phyloP scores from a whole-genome alignment of 1,140 invertebrate species.

The Drosophila rhopaloa region DNA sequence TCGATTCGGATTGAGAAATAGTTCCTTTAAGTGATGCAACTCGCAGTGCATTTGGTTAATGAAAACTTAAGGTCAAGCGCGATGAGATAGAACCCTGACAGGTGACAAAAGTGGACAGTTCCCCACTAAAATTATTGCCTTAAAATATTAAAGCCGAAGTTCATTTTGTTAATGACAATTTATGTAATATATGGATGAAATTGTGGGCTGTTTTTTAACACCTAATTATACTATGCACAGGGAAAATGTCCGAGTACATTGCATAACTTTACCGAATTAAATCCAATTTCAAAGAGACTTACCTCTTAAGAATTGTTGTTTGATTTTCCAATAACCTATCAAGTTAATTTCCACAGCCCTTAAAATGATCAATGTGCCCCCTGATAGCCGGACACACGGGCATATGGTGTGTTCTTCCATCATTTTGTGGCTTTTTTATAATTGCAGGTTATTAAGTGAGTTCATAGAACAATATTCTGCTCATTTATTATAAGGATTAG shows the following conservation, averaged over 20 bases:
- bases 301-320: too few relatives aligned
- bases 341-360: slow-evolving; percentile 71
- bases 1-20: background rate
- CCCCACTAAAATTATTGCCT: background rate
- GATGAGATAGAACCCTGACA: background rate
- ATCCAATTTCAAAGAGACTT: too few relatives aligned
- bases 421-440: slow-evolving; percentile 51
- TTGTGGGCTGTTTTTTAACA: too few relatives aligned
- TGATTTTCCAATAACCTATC: too few relatives aligned
- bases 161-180: too few relatives aligned
- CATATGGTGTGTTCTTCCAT: slow-evolving; percentile 46
- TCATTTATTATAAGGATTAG: too few relatives aligned
- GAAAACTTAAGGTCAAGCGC: background rate
- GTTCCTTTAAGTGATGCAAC: background rate
- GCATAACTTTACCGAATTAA: too few relatives aligned
- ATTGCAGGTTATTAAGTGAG: slow-evolving; percentile 57
- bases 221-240: too few relatives aligned
- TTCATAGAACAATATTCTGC: slow-evolving; percentile 1
- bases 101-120: background rate
- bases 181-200: too few relatives aligned
- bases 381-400: slow-evolving; percentile 32
- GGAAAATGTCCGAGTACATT: too few relatives aligned
- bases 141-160: too few relatives aligned
- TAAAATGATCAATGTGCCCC: slow-evolving; percentile 63
- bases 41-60: slow-evolving; percentile 4